Base-by-base conservation (phyloP, 2,888 invertebrate species). In the Platycheirus rosarum region DNA sequence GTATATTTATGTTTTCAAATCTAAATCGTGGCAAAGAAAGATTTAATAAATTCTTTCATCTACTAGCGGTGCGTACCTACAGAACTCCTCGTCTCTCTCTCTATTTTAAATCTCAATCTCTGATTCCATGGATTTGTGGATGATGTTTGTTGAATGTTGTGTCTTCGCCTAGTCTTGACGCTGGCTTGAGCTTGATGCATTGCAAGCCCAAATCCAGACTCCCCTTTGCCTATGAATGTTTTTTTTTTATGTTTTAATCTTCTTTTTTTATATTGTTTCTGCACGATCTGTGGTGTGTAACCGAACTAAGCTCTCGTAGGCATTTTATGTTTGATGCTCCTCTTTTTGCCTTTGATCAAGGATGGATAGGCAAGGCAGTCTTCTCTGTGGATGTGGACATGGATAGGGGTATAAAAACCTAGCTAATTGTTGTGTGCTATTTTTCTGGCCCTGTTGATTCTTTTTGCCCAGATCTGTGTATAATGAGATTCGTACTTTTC, bases 31-130 rank as follows among this genome's bases (percentile, higher is more conserved):
- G 90, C 87, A 89, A 87, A 86, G 89, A 87, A 85, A 90, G 87
- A 87, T 87, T 90, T 82, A 88, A 87, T 85, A 88, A 89, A 88
- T 87, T 90, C 88, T 89, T 90, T 87, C 89, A 88, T 84, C 87
- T 88, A 86, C 87, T 89, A 86, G 89, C 88, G 90, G 90, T 90
- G 89, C 88, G 88, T 86, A 88, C 57, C 57, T 57, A 85, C 40
- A 78, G 69, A 82, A 79, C 84, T 85, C 85, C 75, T 84, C 60
- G 79, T 80, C 66, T 63, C 79, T 40, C 73, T 73, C 13, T 48
- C 40, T 53, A 57, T 68, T 40, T 6, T 8, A 8, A 16, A 16
- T 16, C 23, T 40, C 57, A 13, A 57, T 57, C 57, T 57, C 40
- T 13, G 26, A 40, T 57, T 57, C 57, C 55, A 40, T 55, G 75